Base-by-base conservation (phyloP, 1,140 invertebrate genomes). In the Yoshiicerus persimilis region DNA sequence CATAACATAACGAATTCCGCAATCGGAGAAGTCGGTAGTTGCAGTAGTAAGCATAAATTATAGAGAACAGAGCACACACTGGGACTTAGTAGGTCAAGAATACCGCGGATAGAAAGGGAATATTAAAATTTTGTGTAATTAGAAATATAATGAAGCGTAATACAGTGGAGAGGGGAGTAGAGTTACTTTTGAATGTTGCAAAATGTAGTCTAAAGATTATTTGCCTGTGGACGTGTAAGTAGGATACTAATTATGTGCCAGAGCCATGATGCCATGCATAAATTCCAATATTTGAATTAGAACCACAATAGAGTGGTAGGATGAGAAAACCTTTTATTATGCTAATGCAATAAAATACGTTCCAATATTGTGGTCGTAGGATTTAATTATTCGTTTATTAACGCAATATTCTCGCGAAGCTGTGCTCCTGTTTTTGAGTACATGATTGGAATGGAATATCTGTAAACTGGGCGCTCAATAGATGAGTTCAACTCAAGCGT, bases 321-420 rank as follows among this genome's bases (percentile, higher is more conserved):
- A 87, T 77, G 86, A 47, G 86, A 87, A 77, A 77, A 27, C 39
- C 86, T 87, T 87, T 87, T 87, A 87, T 87, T 87, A 87, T 87
- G 86, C 86, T 77, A 87, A 87, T 87, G 86, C 86, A 87, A 87
- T 87, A 87, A 87, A 87, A 77, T 87, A 34, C 23, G 20, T 66
- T 87, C 38, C 36, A 70, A 39, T 77, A 87, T 39, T 77, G 86
- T 77, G 86, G 70, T 56, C 32, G 41, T 87, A 64, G 86, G 39
- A 87, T 87, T 87, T 87, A 87, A 87, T 87, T 87, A 87, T 87
- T 87, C 86, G 86, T 87, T 87, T 87, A 87, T 87, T 87, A 87
- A 87, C 86, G 39, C 86, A 56, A 87, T 87, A 75, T 80, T 87
- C 75, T 80, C 75, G 36, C 16, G 16, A 56, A 56, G 83, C 39